phyloP scores from a whole-genome alignment of 2,797 vertebrate species.

The Semaprochilodus insignis region DNA sequence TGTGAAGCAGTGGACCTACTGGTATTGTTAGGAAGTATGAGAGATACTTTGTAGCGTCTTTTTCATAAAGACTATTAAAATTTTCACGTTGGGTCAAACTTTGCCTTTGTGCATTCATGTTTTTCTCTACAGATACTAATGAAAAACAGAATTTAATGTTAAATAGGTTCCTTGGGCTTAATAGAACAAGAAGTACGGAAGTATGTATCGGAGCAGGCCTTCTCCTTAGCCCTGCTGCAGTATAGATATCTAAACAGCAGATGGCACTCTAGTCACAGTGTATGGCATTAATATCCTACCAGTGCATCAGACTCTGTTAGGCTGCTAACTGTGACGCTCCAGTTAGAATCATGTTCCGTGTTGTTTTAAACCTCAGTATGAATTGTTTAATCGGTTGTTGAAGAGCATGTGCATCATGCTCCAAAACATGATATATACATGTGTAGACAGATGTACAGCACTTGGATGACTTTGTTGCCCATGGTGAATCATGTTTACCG shows the following conservation, averaged over 20 bases:
- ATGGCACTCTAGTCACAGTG: slow-evolving; percentile 53
- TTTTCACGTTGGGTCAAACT: slow-evolving; percentile 66
- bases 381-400: not conserved
- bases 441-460: too few species aligned
- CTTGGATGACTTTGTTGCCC: too few species aligned
- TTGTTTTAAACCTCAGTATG: not conserved
- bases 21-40: slow-evolving; percentile 39
- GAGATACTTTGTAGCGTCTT: slow-evolving; percentile 71
- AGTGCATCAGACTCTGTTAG: not conserved
- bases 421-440: too few species aligned
- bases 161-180: not conserved
- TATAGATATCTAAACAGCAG: slow-evolving; percentile 51
- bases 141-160: too few species aligned
- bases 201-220: too few species aligned
- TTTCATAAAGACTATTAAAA: slow-evolving; percentile 78
- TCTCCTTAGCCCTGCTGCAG: slow-evolving; percentile 29
- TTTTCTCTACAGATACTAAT: slow-evolving; percentile 13
- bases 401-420: too few species aligned
- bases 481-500: too few species aligned
- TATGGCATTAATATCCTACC: not conserved
- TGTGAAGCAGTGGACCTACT: slow-evolving; percentile 48
- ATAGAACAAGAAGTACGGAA: too few species aligned
- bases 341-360: not conserved
- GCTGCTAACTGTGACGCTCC: not conserved
- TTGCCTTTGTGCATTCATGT: slow-evolving; percentile 38